These are phyloP conservation scores for Drosophila biarmipes DNA, from an alignment of 1,140 invertebrate species.

Conservation along the genomic window DNA sequence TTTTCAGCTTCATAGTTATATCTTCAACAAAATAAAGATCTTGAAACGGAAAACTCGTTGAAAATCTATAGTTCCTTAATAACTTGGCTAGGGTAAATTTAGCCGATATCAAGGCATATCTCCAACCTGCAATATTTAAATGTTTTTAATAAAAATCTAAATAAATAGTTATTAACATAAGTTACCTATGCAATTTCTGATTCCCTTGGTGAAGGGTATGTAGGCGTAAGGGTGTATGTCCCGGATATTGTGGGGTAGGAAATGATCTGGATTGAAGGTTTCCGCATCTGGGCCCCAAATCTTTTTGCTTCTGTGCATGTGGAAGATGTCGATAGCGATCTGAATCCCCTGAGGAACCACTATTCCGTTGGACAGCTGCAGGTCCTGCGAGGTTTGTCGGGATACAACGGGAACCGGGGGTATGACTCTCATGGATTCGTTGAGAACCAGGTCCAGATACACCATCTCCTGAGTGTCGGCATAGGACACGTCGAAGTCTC, in stretches of 20 bases:
- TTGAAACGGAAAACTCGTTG: slow-evolving; percentile 67
- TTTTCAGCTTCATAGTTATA: slow-evolving; percentile 72
- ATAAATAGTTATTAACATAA: no score
- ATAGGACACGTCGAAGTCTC: slow-evolving; percentile 84
- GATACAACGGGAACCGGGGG: slow-evolving; percentile 74
- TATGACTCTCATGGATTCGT: slow-evolving; percentile 87
- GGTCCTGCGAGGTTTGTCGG: slow-evolving; percentile 60
- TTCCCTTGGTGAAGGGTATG: slow-evolving; percentile 77
- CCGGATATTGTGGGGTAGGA: slow-evolving; percentile 54
- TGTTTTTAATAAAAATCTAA: background rate
- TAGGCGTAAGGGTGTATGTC: slow-evolving; percentile 72
- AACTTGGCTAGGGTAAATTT: slow-evolving; percentile 73
- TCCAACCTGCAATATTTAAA: slow-evolving; percentile 59
- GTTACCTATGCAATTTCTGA: slow-evolving; percentile 80
- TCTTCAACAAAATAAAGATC: slow-evolving; percentile 76
- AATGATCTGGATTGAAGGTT: slow-evolving; percentile 79
- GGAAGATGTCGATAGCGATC: slow-evolving; percentile 60
- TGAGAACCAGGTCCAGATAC: slow-evolving; percentile 88
- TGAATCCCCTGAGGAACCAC: slow-evolving; percentile 57
- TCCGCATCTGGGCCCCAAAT: slow-evolving; percentile 74
- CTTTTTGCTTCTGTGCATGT: slow-evolving; percentile 67
- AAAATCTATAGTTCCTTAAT: slow-evolving; percentile 67
- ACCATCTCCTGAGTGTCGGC: slow-evolving; percentile 87
- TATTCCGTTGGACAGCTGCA: slow-evolving; percentile 57
- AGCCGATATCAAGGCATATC: slow-evolving; percentile 72